phyloP scores from a whole-genome alignment of 2,113 vertebrate species.

The Pagrus major region DNA sequence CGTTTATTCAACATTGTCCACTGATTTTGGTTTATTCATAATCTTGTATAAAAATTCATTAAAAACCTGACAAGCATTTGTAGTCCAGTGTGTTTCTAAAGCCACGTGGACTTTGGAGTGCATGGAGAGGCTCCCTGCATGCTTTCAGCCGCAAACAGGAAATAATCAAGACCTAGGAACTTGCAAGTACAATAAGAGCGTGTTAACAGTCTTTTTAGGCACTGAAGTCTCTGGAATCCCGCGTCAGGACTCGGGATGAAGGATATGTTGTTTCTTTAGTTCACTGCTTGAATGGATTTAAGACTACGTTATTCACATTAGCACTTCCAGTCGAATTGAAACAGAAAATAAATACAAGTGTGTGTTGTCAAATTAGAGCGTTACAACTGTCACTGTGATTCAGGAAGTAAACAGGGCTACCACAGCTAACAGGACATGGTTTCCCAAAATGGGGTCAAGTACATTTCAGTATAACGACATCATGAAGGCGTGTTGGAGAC shows the following conservation, averaged over 20 bases:
- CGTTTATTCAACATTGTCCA: constrained; percentile 78
- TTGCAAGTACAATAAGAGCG: constrained; percentile 76
- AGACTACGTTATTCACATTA: constrained; percentile 68
- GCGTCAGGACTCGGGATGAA: constrained; percentile 48
- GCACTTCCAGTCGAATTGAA: constrained; percentile 61
- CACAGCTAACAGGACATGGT: not conserved
- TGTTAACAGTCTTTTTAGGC: constrained; percentile 76
- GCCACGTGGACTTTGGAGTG: constrained; percentile 78
- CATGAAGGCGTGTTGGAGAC: constrained; percentile 6
- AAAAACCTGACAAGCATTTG: constrained; percentile 74
- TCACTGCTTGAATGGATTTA: constrained; percentile 64
- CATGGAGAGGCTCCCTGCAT: constrained; percentile 74
- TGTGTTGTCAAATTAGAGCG: constrained; percentile 36
- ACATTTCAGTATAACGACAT: constrained; percentile 21
- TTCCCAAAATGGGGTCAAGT: constrained; percentile 36
- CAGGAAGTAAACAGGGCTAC: constrained; percentile 23
- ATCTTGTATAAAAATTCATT: constrained; percentile 69
- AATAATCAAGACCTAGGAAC: constrained; percentile 75
- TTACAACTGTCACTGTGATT: constrained; percentile 36
- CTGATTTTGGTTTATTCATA: constrained; percentile 77
- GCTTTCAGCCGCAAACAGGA: constrained; percentile 81
- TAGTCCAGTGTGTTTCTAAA: constrained; percentile 79
- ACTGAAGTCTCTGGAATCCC: constrained; percentile 67
- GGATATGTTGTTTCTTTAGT: constrained; percentile 58
- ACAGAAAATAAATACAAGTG: constrained; percentile 63